Conservation (phyloP, 1,140 invertebrate genomes). For the Centruroides vittatus region DNA sequence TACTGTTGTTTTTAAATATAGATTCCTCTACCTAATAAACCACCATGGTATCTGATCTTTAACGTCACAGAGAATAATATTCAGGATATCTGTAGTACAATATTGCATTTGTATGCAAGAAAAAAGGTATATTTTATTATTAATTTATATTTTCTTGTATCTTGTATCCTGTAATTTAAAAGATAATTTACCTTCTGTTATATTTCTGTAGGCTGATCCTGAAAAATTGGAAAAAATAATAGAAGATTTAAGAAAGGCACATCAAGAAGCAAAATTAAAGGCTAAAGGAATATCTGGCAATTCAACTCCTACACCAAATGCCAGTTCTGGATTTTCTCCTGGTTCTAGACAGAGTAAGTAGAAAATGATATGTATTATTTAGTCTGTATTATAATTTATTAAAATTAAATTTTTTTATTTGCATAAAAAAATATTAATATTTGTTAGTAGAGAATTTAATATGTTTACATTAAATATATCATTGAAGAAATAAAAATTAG, state of each 20-base stretch:
- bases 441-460: too few relatives aligned
- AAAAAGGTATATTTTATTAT: constrained; percentile 44
- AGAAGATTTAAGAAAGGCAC: constrained; percentile 53
- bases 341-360: neutral
- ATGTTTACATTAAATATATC: too few relatives aligned
- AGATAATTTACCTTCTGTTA: neutral
- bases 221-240: constrained; percentile 60
- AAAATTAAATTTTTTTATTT: too few relatives aligned
- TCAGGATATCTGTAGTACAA: constrained; percentile 63
- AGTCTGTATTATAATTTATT: too few relatives aligned
- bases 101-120: constrained; percentile 69
- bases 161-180: neutral
- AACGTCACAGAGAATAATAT: constrained; percentile 68
- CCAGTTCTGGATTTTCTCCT: constrained; percentile 1
- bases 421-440: too few relatives aligned
- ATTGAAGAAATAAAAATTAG: too few relatives aligned
- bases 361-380: neutral
- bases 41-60: constrained; percentile 79
- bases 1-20: constrained; percentile 14
- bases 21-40: constrained; percentile 67
- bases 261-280: constrained; percentile 57
- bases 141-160: neutral
- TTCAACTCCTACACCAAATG: neutral
- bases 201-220: constrained; percentile 42
- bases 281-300: constrained; percentile 25